Evolutionary conservation across 1,140 invertebrate genomes (phyloP), one percentile per base, ranked within the genome.

Genomic region (Micrasema longulum): DNA sequence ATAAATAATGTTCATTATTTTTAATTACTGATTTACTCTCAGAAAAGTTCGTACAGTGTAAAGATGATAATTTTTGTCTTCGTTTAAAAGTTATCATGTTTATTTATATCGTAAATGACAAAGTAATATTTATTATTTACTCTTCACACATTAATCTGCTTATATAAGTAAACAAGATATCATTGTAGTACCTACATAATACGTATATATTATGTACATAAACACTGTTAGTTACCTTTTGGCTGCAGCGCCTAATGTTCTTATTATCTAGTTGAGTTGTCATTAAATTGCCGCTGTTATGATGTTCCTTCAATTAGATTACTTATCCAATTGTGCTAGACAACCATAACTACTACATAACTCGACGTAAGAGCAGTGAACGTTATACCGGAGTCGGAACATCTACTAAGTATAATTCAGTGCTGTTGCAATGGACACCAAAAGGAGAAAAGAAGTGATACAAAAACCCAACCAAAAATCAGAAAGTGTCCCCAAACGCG

Each of bases 201-300:
- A n/a, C n/a, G n/a, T n/a, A n/a, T n/a, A n/a, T n/a, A n/a, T n/a
- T n/a, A n/a, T n/a, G n/a, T 14, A 45, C 45, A 20, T 14, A 18
- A 48, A 53, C 23, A 53, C 12, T 53, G 38, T 35, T 18, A 45
- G 38, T 63, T 47, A 63, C 38, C 60, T 47, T 45, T 45, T 11
- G 12, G 60, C 36, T 36, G n/a, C 12, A 38, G n/a, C 26, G n/a
- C 48, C n/a, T 18, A 41, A 41, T 53, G 47, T 50, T 53, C 20
- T 55, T 55, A 74, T 74, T 74, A 74, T 68, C 68, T 71, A 50
- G 45, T 74, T 70, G 63, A 69, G 45, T 47, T 57, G 6, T 57
- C n/a, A 48, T 57, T 38, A 45, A 74, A 60, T 60, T 36, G 67
- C 38, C 14, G 52, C 36, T 23, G 63, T 67, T 16, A 14, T 50